Base-by-base conservation (phyloP, 2,113 vertebrate genomes). In the Conger conger region DNA sequence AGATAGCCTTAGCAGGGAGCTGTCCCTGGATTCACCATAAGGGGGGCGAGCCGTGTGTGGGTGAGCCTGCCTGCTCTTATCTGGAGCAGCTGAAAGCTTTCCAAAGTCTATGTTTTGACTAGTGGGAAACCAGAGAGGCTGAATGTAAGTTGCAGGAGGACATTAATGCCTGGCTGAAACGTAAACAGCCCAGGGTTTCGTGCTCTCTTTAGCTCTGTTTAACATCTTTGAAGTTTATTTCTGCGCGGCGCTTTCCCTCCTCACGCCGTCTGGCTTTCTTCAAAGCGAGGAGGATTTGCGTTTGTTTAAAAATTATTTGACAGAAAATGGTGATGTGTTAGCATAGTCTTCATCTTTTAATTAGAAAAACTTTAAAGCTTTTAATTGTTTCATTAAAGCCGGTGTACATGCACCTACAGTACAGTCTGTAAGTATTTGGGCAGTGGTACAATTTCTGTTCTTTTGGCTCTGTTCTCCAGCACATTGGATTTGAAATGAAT, bases 91-190 rank as follows among this genome's bases (percentile, higher is more conserved):
- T 92, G 90, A 85, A 27, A 80, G 50, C 84, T 84, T 79, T 90
- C 80, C 87, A 89, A 87, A 85, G 87, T 86, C 88, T 87, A 79
- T 91, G 89, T 92, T 93, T 90, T 90, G 88, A 91, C 88, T 90
- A 35, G 89, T 85, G 73, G 86, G 86, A 92, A 93, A 91, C 85
- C 81, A 15, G 85, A 93, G 88, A 79, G 54, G 84, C 91, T 89
- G 89, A 84, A 92, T 92, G 84, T 81, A 57, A 88, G 86, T 83
- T 85, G 78, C 84, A 89, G 33, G 30, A 35, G 82, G 20, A 80
- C 83, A 87, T 79, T 88, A 84, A 89, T 88, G 86, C 87, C 87
- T 89, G 83, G 8, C 60, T 60, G 83, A 38, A 87, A 84, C 85
- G 84, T 82, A 77, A 84, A 80, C n/a, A 54, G 33, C 87, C 81